A percentile compares a stretch with the other conserved stretches of the same genome.
Conservation (phyloP, 1,140 invertebrate species). For the Trichomalopsis sarcophagae region DNA sequence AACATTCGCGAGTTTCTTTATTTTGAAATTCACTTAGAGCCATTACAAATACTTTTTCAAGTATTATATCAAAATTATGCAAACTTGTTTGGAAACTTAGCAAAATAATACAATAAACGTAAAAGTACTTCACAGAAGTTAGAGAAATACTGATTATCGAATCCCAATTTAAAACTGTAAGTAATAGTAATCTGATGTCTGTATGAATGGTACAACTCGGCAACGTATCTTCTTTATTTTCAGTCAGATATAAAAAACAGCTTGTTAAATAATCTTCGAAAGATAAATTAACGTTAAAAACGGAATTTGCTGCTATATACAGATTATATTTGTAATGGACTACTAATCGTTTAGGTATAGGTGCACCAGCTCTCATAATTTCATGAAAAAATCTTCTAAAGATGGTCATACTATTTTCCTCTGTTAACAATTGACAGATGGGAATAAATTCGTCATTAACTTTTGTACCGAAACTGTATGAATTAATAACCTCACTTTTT, state of each 20-base stretch:
- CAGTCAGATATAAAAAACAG: neutral
- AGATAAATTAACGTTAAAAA: neutral
- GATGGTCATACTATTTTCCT: neutral
- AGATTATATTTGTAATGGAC: neutral
- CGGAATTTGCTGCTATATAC: neutral
- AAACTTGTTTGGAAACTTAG: neutral
- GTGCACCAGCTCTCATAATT: neutral
- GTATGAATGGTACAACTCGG: neutral
- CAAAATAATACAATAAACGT: neutral
- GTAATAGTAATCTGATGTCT: neutral
- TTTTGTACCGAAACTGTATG: neutral
- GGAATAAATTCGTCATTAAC: neutral
- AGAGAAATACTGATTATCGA: neutral
- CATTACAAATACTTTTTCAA: constrained; percentile 1
- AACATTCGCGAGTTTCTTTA: neutral
- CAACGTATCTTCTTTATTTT: neutral
- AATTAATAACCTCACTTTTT: neutral
- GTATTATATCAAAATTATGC: neutral
- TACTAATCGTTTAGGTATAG: neutral
- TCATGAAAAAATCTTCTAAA: neutral
- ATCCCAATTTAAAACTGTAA: neutral
- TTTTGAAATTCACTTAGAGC: neutral
- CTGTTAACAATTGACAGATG: neutral
- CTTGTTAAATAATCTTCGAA: neutral
- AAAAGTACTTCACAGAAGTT: neutral